A percentile compares a stretch with the other conserved stretches of the same genome.
Conservation (phyloP, 2,113 vertebrate genomes). For the Rhipidura dahli region DNA sequence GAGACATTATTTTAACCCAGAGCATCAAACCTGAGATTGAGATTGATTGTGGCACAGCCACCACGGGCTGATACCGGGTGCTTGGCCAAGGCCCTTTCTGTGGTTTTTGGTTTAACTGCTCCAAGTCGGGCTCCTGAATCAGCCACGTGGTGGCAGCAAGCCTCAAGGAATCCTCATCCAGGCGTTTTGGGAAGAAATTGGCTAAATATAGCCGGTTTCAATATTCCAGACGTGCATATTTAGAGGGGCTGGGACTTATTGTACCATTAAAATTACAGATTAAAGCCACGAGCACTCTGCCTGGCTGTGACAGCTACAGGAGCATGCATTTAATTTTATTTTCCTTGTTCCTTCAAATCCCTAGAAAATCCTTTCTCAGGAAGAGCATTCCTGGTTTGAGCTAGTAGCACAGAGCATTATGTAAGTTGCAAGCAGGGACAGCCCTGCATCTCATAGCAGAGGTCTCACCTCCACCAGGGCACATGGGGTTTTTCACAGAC, state of each 20-base stretch:
- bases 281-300: neutral
- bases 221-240: neutral
- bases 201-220: neutral
- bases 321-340: neutral
- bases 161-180: neutral
- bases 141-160: slow-evolving; percentile 73
- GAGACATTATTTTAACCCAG: neutral
- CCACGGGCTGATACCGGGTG: rapidly evolving
- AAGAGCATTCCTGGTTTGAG: neutral
- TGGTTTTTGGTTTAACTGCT: neutral
- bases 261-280: neutral
- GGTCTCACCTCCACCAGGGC: neutral
- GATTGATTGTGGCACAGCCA: neutral
- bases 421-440: neutral
- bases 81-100: neutral
- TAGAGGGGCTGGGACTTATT: neutral
- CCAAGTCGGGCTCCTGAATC: neutral
- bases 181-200: neutral
- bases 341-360: neutral
- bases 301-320: neutral
- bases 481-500: rapidly evolving
- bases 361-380: neutral
- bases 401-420: neutral
- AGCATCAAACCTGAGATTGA: neutral
- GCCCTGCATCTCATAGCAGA: neutral